Base-by-base conservation (phyloP, 2,888 invertebrate species). In the Brachypterus glaber region DNA sequence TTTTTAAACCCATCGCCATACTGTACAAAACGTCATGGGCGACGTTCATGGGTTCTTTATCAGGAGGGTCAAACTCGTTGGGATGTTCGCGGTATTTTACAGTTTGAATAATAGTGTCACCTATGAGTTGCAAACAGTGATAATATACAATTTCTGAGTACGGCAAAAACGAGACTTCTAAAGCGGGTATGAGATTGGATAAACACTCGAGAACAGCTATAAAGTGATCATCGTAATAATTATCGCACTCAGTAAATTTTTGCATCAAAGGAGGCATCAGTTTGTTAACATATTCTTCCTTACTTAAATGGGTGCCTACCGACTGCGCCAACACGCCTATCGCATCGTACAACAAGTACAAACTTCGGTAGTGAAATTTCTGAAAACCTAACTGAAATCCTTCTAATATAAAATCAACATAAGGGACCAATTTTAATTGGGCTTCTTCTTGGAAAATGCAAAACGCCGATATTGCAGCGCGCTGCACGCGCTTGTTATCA, bases 381-480 rank as follows among this genome's bases (percentile, higher is more conserved):
- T 73, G 72, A 60, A 85, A 83, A 12, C 83, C 83, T 56, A 72
- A 73, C n/a, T 82, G 77, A 26, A 84, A 69, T 2, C 81, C 81
- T 55, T 77, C 74, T 39, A 83, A 64, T 47, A 85, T 82, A 51
- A 77, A 76, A 37, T 74, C 73, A 33, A 84, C 69, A 55, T 80
- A 82, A 2, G 82, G 82, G 16, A 82, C 77, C 33, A 84, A 63
- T 57, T 82, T 80, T 17, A 76, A 72, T 49, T 79, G 79, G 0
- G 83, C 82, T 58, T 83, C 83, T 59, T 84, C 84, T 62, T 84
- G 82, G 30, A 85, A 68, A 1, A 82, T 82, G 24, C 83, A 84
- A 59, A 84, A 84, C 2, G 84, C 82, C 17, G 80, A 81, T 55
- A 84, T 81, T 0, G 83, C 83, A 3, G 83, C 83, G 57, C 84